phyloP scores from a whole-genome alignment of 2,888 invertebrate species.

The Corbicula japonica region DNA sequence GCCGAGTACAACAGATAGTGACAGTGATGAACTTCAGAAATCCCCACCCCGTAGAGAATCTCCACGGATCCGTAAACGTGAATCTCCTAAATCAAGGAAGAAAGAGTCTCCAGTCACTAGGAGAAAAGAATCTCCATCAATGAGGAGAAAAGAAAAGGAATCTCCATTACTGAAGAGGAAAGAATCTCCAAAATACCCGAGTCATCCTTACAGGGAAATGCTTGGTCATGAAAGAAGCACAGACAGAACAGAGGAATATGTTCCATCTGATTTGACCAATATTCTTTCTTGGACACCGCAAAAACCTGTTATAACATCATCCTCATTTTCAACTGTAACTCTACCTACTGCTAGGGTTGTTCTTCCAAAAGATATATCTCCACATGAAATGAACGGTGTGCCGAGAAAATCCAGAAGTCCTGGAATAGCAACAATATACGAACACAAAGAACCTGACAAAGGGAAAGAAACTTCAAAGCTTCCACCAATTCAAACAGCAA shows the following conservation, averaged over 20 bases:
- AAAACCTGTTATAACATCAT: conserved; percentile 15
- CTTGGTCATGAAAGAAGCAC: conserved; percentile 44
- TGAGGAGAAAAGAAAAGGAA: conserved; percentile 47
- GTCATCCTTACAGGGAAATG: conserved; percentile 37
- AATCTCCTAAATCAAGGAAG: conserved; percentile 59
- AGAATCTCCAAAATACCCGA: conserved; percentile 38
- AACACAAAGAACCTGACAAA: conserved; percentile 23
- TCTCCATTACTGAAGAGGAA: conserved; percentile 34
- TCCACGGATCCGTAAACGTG: conserved; percentile 53
- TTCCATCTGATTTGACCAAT: conserved; percentile 37
- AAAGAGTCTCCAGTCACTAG: conserved; percentile 56
- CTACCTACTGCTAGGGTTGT: conserved; percentile 67
- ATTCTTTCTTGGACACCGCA: conserved; percentile 18
- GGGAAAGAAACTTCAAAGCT: neutral
- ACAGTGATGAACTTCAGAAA: conserved; percentile 58
- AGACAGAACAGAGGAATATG: conserved; percentile 63
- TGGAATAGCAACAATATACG: conserved; percentile 30
- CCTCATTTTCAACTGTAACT: conserved; percentile 57
- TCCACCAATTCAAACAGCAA: conserved; percentile 31
- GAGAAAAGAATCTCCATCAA: conserved; percentile 53
- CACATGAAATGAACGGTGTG: conserved; percentile 69
- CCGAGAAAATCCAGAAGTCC: conserved; percentile 45
- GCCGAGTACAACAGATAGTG: conserved; percentile 65
- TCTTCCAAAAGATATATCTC: conserved; percentile 72
- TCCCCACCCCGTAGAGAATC: conserved; percentile 58